These are phyloP conservation scores for Phocides pigmalion DNA, from an alignment of 1,140 invertebrate genomes.

Conservation along the genomic window DNA sequence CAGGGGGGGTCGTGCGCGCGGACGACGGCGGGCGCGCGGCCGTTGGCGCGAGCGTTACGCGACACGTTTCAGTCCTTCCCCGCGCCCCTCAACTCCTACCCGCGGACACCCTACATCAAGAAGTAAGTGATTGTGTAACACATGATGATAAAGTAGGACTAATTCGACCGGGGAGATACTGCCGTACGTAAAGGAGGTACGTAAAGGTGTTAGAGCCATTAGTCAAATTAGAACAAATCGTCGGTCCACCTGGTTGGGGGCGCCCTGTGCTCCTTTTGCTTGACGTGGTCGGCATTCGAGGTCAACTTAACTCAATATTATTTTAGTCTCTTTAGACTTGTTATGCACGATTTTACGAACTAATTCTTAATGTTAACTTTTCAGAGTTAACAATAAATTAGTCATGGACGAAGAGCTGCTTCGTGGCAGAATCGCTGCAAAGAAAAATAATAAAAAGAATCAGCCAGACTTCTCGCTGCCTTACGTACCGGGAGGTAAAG, in stretches of 20 bases:
- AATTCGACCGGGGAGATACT: too few relatives aligned
- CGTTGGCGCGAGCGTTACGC: constrained; percentile 55
- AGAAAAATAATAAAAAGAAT: constrained; percentile 64
- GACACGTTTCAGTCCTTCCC: constrained; percentile 69
- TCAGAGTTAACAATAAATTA: constrained; percentile 70
- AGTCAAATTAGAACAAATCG: too few relatives aligned
- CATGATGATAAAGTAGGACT: too few relatives aligned
- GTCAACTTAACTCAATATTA: too few relatives aligned
- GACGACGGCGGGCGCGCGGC: constrained; percentile 37
- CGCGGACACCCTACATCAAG: constrained; percentile 71
- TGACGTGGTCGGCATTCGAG: too few relatives aligned
- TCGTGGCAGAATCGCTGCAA: constrained; percentile 53
- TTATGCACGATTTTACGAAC: neutral
- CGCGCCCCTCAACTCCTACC: constrained; percentile 64
- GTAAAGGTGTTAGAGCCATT: too few relatives aligned
- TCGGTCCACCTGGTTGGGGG: too few relatives aligned
- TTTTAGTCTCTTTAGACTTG: neutral
- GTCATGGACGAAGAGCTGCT: constrained; percentile 72
- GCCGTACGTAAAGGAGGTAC: too few relatives aligned
- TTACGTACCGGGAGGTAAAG: constrained; percentile 74
- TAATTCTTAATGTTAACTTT: neutral
- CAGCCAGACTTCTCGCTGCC: constrained; percentile 63
- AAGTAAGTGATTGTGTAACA: too few relatives aligned
- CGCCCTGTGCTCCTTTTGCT: too few relatives aligned
- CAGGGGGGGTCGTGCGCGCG: constrained; percentile 34